phyloP scores from a whole-genome alignment of 1,140 invertebrate genomes.

The Phocides pigmalion region DNA sequence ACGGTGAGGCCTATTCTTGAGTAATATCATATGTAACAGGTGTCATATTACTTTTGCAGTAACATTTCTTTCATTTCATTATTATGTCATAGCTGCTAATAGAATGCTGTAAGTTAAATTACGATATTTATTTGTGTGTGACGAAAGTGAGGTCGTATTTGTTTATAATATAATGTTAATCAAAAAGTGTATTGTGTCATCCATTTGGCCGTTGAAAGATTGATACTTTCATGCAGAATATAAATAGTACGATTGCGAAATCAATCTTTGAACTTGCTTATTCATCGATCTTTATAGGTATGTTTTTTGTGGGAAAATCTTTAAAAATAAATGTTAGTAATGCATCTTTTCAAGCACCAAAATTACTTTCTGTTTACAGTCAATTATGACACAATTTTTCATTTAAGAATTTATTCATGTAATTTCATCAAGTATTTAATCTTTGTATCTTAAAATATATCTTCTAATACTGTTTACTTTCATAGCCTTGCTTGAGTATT shows the following conservation, averaged over 20 bases:
- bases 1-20: constrained; percentile 8
- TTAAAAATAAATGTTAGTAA: no score
- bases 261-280: constrained; percentile 5
- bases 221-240: neutral
- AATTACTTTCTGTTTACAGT: no score
- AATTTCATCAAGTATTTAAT: no score
- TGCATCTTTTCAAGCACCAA: no score
- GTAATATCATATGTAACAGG: constrained; percentile 39
- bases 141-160: neutral
- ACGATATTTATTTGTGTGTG: constrained; percentile 21
- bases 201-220: constrained; percentile 7
- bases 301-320: neutral
- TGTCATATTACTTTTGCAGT: constrained; percentile 76
- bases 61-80: constrained; percentile 65
- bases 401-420: no score
- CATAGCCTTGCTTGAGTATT: no score
- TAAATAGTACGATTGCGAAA: constrained; percentile 28
- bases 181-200: neutral
- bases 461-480: no score
- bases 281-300: neutral
- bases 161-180: neutral
- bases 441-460: no score
- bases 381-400: no score
- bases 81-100: constrained; percentile 81
- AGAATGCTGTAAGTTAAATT: constrained; percentile 52